These are phyloP conservation scores for Bombus sylvicola DNA, from an alignment of 1,140 invertebrate genomes.

Conservation along the genomic window DNA sequence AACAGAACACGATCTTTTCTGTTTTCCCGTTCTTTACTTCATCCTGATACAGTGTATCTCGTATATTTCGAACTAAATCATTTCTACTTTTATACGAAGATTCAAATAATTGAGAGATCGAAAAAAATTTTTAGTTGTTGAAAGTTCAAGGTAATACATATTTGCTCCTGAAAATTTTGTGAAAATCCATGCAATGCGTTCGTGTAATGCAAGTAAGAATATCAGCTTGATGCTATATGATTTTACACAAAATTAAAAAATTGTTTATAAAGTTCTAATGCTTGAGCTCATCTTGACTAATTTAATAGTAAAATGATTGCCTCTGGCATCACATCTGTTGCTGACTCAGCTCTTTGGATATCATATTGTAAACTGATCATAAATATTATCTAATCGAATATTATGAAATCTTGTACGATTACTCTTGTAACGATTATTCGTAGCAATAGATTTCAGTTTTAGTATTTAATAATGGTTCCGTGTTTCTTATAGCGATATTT, in stretches of 20 bases:
- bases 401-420: background rate
- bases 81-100: background rate
- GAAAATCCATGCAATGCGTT: too few species aligned
- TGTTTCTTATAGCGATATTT: too few species aligned
- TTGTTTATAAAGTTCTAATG: background rate
- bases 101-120: background rate
- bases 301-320: too few species aligned
- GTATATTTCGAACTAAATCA: background rate
- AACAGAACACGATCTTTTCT: background rate
- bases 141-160: too few species aligned
- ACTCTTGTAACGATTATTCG: background rate
- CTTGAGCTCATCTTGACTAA: too few species aligned
- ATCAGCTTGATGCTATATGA: background rate
- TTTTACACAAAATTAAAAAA: background rate
- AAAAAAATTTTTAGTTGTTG: background rate
- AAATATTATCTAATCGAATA: too few species aligned
- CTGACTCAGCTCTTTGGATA: too few species aligned
- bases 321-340: too few species aligned
- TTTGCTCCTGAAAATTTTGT: too few species aligned
- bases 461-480: too few species aligned
- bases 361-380: too few species aligned
- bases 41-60: background rate
- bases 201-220: background rate
- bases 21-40: background rate
- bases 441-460: too few species aligned